Percentiles rank a stretch among this genome's conserved stretches.
phyloP scores from a whole-genome alignment of 2,797 vertebrate genomes.

The Phalloptychus januarius region DNA sequence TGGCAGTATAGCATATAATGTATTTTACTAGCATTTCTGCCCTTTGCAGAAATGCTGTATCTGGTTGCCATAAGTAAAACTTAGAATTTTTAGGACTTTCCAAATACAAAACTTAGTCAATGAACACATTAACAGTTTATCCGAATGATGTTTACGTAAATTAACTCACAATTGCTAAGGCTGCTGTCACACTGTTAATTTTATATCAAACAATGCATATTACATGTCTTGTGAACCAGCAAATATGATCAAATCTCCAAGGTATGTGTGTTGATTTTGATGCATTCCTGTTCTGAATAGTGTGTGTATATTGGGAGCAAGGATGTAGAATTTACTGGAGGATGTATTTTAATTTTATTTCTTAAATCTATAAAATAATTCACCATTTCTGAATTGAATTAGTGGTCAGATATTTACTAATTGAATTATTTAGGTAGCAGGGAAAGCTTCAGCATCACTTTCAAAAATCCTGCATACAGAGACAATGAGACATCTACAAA shows the following conservation, averaged over 20 bases:
- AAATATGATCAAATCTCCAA: neutral
- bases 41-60: neutral
- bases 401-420: neutral
- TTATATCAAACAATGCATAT: neutral
- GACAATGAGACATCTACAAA: neutral
- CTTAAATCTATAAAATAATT: neutral
- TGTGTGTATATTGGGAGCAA: neutral
- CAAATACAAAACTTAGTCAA: neutral
- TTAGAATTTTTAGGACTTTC: neutral
- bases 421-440: neutral
- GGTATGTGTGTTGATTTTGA: neutral
- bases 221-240: neutral
- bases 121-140: neutral
- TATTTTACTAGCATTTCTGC: neutral
- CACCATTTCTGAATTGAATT: neutral
- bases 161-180: neutral
- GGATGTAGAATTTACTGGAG: neutral
- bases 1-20: too few relatives aligned
- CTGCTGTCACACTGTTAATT: neutral
- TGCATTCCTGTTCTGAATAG: neutral
- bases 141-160: neutral
- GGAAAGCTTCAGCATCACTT: neutral
- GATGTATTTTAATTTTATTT: neutral
- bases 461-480: neutral
- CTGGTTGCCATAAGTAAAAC: neutral